These are phyloP conservation scores for Synergus gifuensis DNA, from an alignment of 2,888 invertebrate species.

Conservation along the genomic window DNA sequence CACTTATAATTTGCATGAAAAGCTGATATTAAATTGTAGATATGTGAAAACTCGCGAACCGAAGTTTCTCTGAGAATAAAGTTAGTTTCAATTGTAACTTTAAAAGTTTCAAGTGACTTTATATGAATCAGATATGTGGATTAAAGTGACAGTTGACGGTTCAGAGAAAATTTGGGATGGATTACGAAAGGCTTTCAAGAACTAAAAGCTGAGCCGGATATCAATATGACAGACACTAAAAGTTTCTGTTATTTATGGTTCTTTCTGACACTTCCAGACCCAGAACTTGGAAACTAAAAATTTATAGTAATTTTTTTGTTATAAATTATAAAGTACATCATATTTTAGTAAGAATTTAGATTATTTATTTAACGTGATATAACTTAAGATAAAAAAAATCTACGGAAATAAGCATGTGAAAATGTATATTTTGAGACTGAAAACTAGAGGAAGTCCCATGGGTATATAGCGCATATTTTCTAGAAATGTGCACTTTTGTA, in stretches of 20 bases:
- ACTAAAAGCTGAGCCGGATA: neutral
- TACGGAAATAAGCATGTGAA: neutral
- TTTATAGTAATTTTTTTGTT: no score
- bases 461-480: neutral
- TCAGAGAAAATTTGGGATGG: neutral
- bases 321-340: no score
- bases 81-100: neutral
- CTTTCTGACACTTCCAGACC: neutral
- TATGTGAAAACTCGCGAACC: neutral
- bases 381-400: no score
- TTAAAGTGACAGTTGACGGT: neutral
- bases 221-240: neutral
- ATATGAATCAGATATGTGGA: neutral
- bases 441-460: neutral
- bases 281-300: no score
- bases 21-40: neutral
- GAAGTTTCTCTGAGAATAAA: neutral
- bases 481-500: slow-evolving; percentile 57
- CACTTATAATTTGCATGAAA: neutral
- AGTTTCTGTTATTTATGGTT: neutral
- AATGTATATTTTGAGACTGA: neutral
- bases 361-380: neutral
- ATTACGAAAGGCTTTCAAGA: neutral
- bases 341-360: neutral
- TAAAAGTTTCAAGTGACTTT: neutral